Evolutionary conservation across 2,888 invertebrate genomes (phyloP).

Genomic region (Scaptomyza parva): DNA sequence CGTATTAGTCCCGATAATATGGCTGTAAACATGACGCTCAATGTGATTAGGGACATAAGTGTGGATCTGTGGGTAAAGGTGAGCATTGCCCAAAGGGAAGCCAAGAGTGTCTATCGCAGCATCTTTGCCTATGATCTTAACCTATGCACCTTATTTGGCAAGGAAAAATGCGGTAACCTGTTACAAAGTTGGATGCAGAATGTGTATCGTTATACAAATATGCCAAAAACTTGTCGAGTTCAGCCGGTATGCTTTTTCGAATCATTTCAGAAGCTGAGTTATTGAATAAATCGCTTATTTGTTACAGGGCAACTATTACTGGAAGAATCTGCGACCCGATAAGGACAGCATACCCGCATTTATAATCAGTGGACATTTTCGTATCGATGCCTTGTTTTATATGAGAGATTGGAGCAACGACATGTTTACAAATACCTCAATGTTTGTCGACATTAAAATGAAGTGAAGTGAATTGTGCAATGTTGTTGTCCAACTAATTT

Average conservation of each 20-base stretch:
- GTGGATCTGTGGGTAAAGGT: constrained; percentile 49
- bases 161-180: constrained; percentile 25
- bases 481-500: constrained; percentile 24
- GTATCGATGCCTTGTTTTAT: constrained; percentile 28
- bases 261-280: no score
- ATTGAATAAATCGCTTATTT: no score
- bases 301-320: constrained; percentile 18
- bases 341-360: constrained; percentile 27
- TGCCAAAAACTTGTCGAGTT: constrained; percentile 41
- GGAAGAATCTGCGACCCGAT: constrained; percentile 17
- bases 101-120: constrained; percentile 29
- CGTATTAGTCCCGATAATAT: constrained; percentile 37
- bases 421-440: constrained; percentile 25
- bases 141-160: constrained; percentile 41
- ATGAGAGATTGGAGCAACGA: constrained; percentile 25
- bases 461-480: constrained; percentile 8
- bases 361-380: constrained; percentile 24
- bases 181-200: constrained; percentile 48
- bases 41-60: constrained; percentile 23
- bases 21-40: constrained; percentile 43
- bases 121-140: constrained; percentile 55
- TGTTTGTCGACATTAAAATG: constrained; percentile 36
- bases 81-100: constrained; percentile 17
- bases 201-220: constrained; percentile 38
- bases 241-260: constrained; percentile 23